Percentiles rank a stretch among this genome's conserved stretches.
These are phyloP conservation scores for Nettapus auritus DNA, from an alignment of 2,113 vertebrate genomes.

Conservation along the genomic window DNA sequence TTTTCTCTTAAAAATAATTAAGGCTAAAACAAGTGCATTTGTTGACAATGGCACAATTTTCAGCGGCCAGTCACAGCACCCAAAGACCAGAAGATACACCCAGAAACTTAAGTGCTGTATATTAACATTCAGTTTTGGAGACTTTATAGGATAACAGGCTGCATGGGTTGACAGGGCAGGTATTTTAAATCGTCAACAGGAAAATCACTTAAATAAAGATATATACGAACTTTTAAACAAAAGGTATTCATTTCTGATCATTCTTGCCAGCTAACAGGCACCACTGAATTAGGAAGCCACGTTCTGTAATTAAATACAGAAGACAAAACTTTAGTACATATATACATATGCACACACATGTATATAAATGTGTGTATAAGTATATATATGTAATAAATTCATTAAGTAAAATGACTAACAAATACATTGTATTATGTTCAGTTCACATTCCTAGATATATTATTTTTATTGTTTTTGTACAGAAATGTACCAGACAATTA, in stretches of 20 bases:
- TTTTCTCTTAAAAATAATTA: constrained; percentile 77
- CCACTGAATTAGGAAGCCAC: constrained; percentile 69
- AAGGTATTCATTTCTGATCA: constrained; percentile 35
- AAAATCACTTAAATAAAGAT: constrained; percentile 57
- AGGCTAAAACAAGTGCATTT: constrained; percentile 84
- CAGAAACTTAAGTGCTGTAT: constrained; percentile 58
- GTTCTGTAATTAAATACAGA: constrained; percentile 75
- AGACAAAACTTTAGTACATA: constrained; percentile 65
- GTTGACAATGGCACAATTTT: constrained; percentile 81
- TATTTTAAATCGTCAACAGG: constrained; percentile 32
- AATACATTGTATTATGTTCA: constrained; percentile 55
- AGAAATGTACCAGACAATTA: constrained; percentile 62
- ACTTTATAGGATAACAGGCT: constrained; percentile 46
- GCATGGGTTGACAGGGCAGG: constrained; percentile 29
- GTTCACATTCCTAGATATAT: constrained; percentile 69
- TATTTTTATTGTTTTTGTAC: constrained; percentile 53
- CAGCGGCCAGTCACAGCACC: constrained; percentile 72
- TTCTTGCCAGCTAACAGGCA: constrained; percentile 73
- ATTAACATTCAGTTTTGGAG: constrained; percentile 73
- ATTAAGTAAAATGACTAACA: constrained; percentile 53
- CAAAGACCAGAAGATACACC: constrained; percentile 62
- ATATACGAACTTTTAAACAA: neutral
- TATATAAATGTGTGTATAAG: constrained; percentile 55
- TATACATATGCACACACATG: constrained; percentile 60
- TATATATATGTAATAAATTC: constrained; percentile 43